phyloP scores from a whole-genome alignment of 2,113 vertebrate genomes.

The Prolemur simus region DNA sequence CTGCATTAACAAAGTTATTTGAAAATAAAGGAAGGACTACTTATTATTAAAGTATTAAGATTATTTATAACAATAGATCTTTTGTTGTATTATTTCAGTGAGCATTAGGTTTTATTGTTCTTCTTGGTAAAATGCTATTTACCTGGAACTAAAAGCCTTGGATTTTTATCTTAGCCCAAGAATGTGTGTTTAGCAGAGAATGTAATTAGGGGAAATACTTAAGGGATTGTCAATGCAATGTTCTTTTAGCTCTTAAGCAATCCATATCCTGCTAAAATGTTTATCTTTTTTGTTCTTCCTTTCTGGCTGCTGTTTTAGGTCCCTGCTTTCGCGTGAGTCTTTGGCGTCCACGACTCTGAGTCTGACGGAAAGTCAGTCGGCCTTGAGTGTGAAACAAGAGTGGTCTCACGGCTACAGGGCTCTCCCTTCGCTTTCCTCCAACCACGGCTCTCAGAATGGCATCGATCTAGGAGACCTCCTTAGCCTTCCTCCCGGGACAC shows the following conservation, averaged over 20 bases:
- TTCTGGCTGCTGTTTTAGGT: conserved; percentile 85
- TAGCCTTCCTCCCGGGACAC: conserved; percentile 82
- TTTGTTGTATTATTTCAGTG: conserved; percentile 60
- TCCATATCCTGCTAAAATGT: conserved; percentile 63
- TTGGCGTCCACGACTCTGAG: conserved; percentile 90
- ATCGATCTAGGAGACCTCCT: conserved; percentile 85
- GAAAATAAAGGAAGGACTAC: conserved; percentile 44
- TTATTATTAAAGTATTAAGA: conserved; percentile 59
- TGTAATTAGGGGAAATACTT: conserved; percentile 67
- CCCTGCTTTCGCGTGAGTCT: conserved; percentile 88
- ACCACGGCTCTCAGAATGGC: conserved; percentile 82
- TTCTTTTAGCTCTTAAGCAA: conserved; percentile 70
- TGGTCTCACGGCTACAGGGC: conserved; percentile 89
- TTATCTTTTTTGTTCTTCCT: conserved; percentile 46
- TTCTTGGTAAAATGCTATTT: conserved; percentile 68
- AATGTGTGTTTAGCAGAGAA: conserved; percentile 65
- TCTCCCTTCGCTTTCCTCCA: conserved; percentile 85
- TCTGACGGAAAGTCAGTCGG: conserved; percentile 90
- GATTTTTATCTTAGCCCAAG: conserved; percentile 65
- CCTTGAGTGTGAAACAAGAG: conserved; percentile 90
- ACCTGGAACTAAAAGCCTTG: conserved; percentile 62
- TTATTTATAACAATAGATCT: conserved; percentile 61
- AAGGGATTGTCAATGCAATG: conserved; percentile 51
- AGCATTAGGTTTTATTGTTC: conserved; percentile 59
- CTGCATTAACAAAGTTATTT: not conserved